phyloP scores from a whole-genome alignment of 2,888 invertebrate genomes.

The Cataglyphis albicans region DNA sequence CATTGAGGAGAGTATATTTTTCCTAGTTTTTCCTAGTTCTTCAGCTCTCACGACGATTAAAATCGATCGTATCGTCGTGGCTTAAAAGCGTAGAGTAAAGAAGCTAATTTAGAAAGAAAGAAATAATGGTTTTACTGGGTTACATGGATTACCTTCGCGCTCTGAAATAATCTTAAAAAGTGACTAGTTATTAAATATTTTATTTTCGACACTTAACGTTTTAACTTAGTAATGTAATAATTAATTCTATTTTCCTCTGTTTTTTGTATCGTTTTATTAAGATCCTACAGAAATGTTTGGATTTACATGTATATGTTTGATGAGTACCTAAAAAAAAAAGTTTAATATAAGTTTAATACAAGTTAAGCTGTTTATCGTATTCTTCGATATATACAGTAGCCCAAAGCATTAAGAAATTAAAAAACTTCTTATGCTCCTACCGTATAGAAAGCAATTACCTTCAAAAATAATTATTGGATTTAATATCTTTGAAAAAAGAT shows the following conservation, averaged over 20 bases:
- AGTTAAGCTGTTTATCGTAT: not conserved
- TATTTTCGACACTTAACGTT: slow-evolving; percentile 8
- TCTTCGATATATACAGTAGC: not conserved
- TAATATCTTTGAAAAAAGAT: not conserved
- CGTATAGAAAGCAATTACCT: not conserved
- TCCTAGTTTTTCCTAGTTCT: slow-evolving; percentile 7
- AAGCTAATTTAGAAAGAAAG: slow-evolving; percentile 34
- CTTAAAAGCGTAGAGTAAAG: slow-evolving; percentile 20
- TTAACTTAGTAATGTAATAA: not conserved
- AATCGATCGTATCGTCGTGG: slow-evolving; percentile 35
- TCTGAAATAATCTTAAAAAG: slow-evolving; percentile 47
- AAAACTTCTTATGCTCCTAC: not conserved
- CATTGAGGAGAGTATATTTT: not conserved
- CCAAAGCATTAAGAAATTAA: not conserved
- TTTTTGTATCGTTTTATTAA: not conserved
- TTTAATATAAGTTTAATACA: not conserved
- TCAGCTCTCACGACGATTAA: slow-evolving; percentile 27
- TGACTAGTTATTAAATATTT: slow-evolving; percentile 32
- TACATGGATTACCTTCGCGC: slow-evolving; percentile 25
- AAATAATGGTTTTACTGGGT: slow-evolving; percentile 31
- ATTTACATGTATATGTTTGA: not conserved
- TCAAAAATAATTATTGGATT: slow-evolving; percentile 6
- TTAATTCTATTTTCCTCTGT: not conserved
- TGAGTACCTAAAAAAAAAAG: not conserved
- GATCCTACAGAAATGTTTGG: not conserved